Evolutionary conservation across 2,797 vertebrate species (phyloP), one percentile per base, ranked within the genome.

Genomic region (Sebastes iracundus): DNA sequence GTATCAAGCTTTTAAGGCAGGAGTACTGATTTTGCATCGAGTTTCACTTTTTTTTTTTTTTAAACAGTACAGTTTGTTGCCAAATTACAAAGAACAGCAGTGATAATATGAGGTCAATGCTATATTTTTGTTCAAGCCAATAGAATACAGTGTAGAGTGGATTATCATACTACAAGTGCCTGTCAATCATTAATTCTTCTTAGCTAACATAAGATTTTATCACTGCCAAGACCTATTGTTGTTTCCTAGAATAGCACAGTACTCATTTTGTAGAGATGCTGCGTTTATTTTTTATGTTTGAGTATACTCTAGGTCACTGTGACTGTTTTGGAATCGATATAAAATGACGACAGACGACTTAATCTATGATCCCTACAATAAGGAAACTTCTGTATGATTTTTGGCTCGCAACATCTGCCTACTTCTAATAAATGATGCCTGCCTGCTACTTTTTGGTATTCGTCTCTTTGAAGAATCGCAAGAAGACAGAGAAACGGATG

Each of bases 391-490:
- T 10, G n/a, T 7, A 12, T 53, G 42, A 75, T 49, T 49, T 18
- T 49, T 18, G 46, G 46, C 46, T 49, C 18, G 18, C 46, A 49
- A 20, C 18, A 49, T 20, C 28, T 23, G 55, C 53, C 56, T 25
- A 7, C 68, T 75, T 76, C 23, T 38, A 72, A 75, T 64, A 66
- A 66, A 63, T 30, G 32, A 58, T 30, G 60, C 63, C 27, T 22
- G 30, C 46, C 32, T 76, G 53, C 28, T 23, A 22, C 42, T 25
- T 83, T 55, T 27, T 10, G 5, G 18, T 42, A 30, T 77, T 70
- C 49, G 66, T 78, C 60, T 53, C 55, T 52, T 23, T 65, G 72
- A 86, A 67, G 55, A 80, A 82, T 16, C 55, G 61, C 22, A 33
- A 63, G 32, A 56, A 60, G 64, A 80, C 53, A 75, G 53, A 49